phyloP scores from a whole-genome alignment of 2,797 vertebrate genomes.

The Helostoma temminkii region DNA sequence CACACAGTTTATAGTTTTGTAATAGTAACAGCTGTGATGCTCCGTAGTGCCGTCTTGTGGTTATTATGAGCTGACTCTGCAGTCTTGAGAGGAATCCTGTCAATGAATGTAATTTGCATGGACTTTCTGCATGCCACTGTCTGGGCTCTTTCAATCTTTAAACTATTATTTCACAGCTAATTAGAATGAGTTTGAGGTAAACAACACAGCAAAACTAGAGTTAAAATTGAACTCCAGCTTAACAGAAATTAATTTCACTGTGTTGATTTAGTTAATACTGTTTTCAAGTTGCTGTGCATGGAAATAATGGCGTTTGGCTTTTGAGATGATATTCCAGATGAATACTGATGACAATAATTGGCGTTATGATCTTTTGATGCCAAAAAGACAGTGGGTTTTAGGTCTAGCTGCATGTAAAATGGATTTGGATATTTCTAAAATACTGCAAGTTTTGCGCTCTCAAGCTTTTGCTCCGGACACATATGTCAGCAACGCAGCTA shows the following conservation, averaged over 20 bases:
- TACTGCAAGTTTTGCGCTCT: not conserved
- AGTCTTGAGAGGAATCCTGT: constrained; percentile 32
- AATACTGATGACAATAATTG: not conserved
- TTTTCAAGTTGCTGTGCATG: not conserved
- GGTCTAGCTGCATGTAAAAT: not conserved
- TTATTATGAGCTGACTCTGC: constrained; percentile 38
- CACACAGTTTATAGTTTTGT: constrained; percentile 10
- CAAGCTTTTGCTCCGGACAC: not conserved
- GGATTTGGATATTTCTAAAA: not conserved
- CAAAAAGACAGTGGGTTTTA: not conserved
- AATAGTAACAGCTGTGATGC: constrained; percentile 30
- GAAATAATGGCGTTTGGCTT: not conserved
- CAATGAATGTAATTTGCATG: constrained; percentile 29
- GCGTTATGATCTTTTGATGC: not conserved
- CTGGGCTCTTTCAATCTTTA: constrained; percentile 17
- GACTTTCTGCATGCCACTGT: constrained; percentile 18
- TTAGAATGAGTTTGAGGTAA: constrained; percentile 4
- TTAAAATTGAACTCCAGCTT: not conserved
- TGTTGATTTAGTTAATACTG: not conserved
- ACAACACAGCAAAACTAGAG: not conserved
- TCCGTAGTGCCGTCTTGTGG: constrained; percentile 33
- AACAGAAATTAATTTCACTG: not conserved
- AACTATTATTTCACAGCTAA: constrained; percentile 23
- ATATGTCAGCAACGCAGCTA: constrained; percentile 19
- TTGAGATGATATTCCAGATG: not conserved